Base-by-base conservation (phyloP, 2,888 invertebrate genomes). In the Alloscopus bannaensis region DNA sequence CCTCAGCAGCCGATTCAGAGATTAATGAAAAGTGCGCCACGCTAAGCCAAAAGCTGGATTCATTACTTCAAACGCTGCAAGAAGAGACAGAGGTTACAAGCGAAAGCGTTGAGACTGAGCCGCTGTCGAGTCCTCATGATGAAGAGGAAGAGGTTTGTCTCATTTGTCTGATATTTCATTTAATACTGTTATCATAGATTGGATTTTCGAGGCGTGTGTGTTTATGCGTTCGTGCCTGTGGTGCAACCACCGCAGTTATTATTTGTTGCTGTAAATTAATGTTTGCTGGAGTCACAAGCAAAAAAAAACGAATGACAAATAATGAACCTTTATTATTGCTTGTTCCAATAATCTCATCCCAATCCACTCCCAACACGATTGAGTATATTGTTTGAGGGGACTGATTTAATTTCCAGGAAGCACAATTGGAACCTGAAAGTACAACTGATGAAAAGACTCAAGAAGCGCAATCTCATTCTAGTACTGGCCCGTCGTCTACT, bases 21-120 rank as follows among this genome's bases (percentile, higher is more conserved):
- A 88, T 94, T 83, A 89, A 89, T 59, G 89, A 91, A 82, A 93
- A 93, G 89, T 94, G 94, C 88, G 92, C 93, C 85, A 90, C 92
- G 69, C 90, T 95, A 81, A 92, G 93, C 86, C 92, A 93, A 86
- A 95, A 95, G 88, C 89, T 95, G 77, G 93, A 93, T 86, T 90
- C 92, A 87, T 89, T 95, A 60, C 89, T 95, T 85, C 91, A 92
- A 87, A 92, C 93, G 0, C 89, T 95, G 83, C 92, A 93, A 76
- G 92, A 92, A 85, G 93, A 94, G 87, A 92, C 93, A 42, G 86
- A 88, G 78, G 66, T 50, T 36, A 81, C 70, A 66, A 66, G 60
- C 50, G 78, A 78, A 65, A 78, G 71, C 50, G 60, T 66, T n/a
- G 81, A 81, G 36, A 81, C 71, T 60, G 81, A 81, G 31, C 81